Evolutionary conservation across 2,113 vertebrate genomes (phyloP), one percentile per base, ranked within the genome.

Genomic region (Channa argus): DNA sequence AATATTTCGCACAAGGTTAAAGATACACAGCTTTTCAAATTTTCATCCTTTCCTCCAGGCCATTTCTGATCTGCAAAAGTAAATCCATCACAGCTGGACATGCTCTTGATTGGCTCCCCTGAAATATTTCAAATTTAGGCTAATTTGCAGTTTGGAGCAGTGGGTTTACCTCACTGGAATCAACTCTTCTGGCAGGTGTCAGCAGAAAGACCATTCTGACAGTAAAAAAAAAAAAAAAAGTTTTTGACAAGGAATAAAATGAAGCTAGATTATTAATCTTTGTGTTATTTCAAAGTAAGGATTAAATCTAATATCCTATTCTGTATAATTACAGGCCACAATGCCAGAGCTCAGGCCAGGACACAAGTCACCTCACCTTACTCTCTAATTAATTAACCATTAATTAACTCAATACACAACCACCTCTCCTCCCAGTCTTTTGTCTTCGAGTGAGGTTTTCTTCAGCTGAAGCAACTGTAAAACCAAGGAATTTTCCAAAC

Each of bases 371-470:
- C 53, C 65, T 84, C 74, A 73, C 75, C 66, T 83, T 66, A 76
- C 44, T 75, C 47, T 47, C 63, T 37, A 61, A 82, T 88, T 56
- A 79, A 71, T 82, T 78, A 74, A 73, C 63, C 60, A 85, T 41
- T 4, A 69, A 59, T 47, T 41, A 69, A 59, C 55, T 67, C 9
- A 34, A 49, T 10, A 73, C 67, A 63, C 60, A 63, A 59, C 56
- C 47, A 67, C 9, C 12, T 62, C 33, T 66, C 45, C 15, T 34
- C 39, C 46, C 43, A 44, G 41, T 38, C 24, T 67, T 41, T 41
- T 53, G 38, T 46, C 54, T 38, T 7, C 24, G 3, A 34, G 45
- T 4, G 8, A 36, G 11, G 41, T 13, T 36, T 44, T 3, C 12
- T 49, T 69, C 11, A 0, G 43, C n/a, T 4, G n/a, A 3, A 60